These are phyloP conservation scores for Lasioglossum villosulum DNA, from an alignment of 2,888 invertebrate species.

Conservation along the genomic window DNA sequence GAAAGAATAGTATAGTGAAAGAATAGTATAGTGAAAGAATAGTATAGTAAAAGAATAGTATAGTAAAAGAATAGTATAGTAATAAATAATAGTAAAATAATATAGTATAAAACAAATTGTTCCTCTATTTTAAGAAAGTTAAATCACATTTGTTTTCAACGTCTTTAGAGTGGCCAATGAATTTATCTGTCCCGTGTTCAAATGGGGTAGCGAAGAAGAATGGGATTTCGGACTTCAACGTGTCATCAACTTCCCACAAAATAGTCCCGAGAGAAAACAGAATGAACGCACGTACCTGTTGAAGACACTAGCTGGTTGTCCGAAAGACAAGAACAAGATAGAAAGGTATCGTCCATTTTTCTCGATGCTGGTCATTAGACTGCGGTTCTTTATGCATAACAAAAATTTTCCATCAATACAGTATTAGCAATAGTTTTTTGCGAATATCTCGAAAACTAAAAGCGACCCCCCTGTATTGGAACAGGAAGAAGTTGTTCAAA, in stretches of 20 bases:
- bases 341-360: conserved; percentile 81
- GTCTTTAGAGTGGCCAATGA: conserved; percentile 89
- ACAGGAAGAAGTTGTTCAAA: no score
- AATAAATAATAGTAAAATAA: no score
- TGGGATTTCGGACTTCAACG: conserved; percentile 93
- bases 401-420: no score
- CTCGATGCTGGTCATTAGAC: not conserved
- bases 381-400: no score
- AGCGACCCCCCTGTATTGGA: no score
- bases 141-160: not conserved
- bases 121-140: not conserved
- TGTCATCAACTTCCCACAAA: conserved; percentile 90
- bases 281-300: conserved; percentile 92
- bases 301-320: conserved; percentile 92
- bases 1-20: no score
- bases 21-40: no score
- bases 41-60: no score
- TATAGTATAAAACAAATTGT: no score
- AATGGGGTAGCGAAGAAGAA: conserved; percentile 92
- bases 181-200: conserved; percentile 92
- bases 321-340: conserved; percentile 90
- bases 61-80: no score
- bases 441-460: no score
- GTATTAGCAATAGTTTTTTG: no score
- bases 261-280: conserved; percentile 86